Evolutionary conservation across 2,888 invertebrate genomes (phyloP).

Genomic region (Acrobasis repandana): DNA sequence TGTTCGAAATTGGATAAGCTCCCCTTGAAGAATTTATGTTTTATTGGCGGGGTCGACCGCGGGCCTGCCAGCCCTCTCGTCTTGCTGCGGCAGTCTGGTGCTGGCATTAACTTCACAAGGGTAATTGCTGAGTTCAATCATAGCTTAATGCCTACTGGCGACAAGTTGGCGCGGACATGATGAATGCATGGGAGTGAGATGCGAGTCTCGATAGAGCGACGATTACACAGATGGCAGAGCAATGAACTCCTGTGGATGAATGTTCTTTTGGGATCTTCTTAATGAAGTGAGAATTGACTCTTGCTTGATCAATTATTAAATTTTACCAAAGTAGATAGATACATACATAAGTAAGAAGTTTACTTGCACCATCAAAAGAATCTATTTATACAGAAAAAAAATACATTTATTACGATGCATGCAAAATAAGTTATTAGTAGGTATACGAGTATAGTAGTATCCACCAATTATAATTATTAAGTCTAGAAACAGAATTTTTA

Average conservation of each 20-base stretch:
- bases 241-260: not conserved
- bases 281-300: no score
- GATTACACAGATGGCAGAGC: slow-evolving; percentile 34
- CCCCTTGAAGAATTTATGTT: slow-evolving; percentile 30
- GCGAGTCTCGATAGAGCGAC: slow-evolving; percentile 21
- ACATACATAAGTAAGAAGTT: no score
- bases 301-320: no score
- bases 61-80: not conserved
- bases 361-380: no score
- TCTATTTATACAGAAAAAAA: no score
- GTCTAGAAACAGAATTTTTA: no score
- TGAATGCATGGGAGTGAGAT: not conserved
- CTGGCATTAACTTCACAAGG: not conserved
- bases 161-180: not conserved
- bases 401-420: no score
- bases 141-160: not conserved
- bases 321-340: no score
- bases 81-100: not conserved
- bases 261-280: not conserved
- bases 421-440: no score
- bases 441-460: no score
- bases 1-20: slow-evolving; percentile 36
- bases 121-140: not conserved
- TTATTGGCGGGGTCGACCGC: slow-evolving; percentile 13
- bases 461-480: no score